Evolutionary conservation across 1,140 invertebrate genomes (phyloP), one percentile per base, ranked within the genome.

Genomic region (Araneus ventricosus): DNA sequence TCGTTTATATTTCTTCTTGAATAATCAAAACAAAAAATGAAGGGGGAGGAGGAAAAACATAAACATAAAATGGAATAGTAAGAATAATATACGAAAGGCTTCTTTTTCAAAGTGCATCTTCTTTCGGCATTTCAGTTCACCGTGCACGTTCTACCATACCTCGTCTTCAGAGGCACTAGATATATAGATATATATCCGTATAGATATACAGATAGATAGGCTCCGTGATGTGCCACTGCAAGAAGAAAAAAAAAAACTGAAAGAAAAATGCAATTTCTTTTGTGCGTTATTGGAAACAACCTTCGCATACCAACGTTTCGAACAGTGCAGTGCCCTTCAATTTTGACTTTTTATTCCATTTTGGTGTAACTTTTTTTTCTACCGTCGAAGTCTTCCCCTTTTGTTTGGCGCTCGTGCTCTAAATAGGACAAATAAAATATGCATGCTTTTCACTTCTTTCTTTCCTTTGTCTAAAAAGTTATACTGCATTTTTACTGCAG

Each of bases 221-320:
- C 37, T 67, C 22, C 61, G 37, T n/a, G 86, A 88, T 88, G 45
- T 17, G 61, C 22, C 24, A 24, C 57, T 24, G 67, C 14, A 57
- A 57, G 30, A 17, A 79, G 27, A 79, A 75, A 79, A 34, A 67
- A 79, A 75, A 79, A 34, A 7, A 59, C 79, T 34, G n/a, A 14
- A 79, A 75, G 88, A 89, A 89, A 89, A 79, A 79, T 52, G 41
- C 67, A 89, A 89, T 89, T 89, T 89, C 67, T 89, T 89, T 89
- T 52, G 67, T 89, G 88, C 88, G 41, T 89, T 89, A 89, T 89
- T 89, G 88, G 88, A 89, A 89, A 89, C 88, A 79, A 75, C 88
- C 37, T 57, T 79, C 88, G 88, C 88, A 89, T 89, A 89, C 88
- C 67, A 79, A 89, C 61, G 24, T 88, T 88, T 67, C 37, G 8